Base-by-base conservation (phyloP, 2,113 vertebrate genomes). In the Trogon surrucura region DNA sequence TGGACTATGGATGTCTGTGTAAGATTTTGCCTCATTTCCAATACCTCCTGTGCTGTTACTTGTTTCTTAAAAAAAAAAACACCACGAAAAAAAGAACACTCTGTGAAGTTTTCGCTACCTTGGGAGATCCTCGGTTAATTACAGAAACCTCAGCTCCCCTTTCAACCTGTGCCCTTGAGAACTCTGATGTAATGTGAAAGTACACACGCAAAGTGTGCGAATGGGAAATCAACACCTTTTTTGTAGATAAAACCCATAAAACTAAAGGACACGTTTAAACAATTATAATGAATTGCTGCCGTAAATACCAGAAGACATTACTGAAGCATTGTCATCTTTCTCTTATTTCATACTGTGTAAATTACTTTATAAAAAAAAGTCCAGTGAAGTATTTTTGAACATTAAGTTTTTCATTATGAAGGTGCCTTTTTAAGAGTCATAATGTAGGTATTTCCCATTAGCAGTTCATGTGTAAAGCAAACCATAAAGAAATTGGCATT, bases 141-240 rank as follows among this genome's bases (percentile, higher is more conserved):
- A 56, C 30, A 72, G 78, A 88, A 94, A 75, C 32, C 8, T 71
- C 21, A 17, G 50, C 29, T 80, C 21, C 14, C 23, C 47, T 88
- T 89, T 86, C 60, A 77, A 41, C 30, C 16, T 1, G 0, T 45
- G 78, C 25, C 93, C 96, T 93, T 96, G 88, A 73, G 78, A 84
- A 38, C 85, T 72, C 81, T 84, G 70, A 85, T 82, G 70, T 85
- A 89, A 89, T 94, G 86, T 80, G 92, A 96, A 95, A 97, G 90
- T 91, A 88, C 75, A 85, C 91, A 93, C 71, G 50, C 66, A 86
- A 91, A 92, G 79, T 8, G 73, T 69, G 51, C 5, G 75, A 96
- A 73, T 95, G 93, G 92, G 95, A 95, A 97, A 81, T 54, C 92
- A 95, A 93, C 93, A 97, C 30, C 44, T 95, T 89, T 89, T 94